Conservation (phyloP, 2,888 invertebrate species). For the Oxycera nigricornis region DNA sequence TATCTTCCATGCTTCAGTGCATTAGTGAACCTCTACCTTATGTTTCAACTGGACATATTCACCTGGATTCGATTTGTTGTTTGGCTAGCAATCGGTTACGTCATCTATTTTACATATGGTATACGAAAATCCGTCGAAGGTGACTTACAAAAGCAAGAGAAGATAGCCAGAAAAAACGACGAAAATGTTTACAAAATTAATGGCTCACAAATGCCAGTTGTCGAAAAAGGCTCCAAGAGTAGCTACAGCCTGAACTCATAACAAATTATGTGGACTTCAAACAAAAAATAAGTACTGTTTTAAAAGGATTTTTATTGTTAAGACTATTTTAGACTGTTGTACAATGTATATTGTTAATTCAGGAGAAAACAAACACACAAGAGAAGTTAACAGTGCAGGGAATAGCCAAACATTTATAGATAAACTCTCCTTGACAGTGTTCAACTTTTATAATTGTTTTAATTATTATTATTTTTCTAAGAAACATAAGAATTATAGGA, state of each 20-base stretch:
- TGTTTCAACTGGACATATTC: slow-evolving; percentile 83
- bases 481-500: too few species aligned
- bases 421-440: too few species aligned
- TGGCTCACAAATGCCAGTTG: neutral
- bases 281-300: neutral
- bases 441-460: too few species aligned
- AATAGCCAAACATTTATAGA: too few species aligned
- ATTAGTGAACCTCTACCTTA: slow-evolving; percentile 86
- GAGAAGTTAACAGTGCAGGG: too few species aligned
- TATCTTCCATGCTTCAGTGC: slow-evolving; percentile 83
- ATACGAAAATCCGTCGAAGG: slow-evolving; percentile 76
- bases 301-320: neutral
- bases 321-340: slow-evolving; percentile 10
- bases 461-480: too few species aligned
- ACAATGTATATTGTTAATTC: neutral
- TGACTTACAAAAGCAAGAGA: neutral
- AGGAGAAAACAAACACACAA: too few species aligned
- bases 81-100: slow-evolving; percentile 85
- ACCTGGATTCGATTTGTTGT: slow-evolving; percentile 90
- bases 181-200: neutral
- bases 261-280: neutral
- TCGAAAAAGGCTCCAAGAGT: slow-evolving; percentile 11
- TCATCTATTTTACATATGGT: slow-evolving; percentile 88
- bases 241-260: slow-evolving; percentile 29
- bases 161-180: too few species aligned